phyloP scores from a whole-genome alignment of 2,797 vertebrate species.

The Pseudochirops corinnae region DNA sequence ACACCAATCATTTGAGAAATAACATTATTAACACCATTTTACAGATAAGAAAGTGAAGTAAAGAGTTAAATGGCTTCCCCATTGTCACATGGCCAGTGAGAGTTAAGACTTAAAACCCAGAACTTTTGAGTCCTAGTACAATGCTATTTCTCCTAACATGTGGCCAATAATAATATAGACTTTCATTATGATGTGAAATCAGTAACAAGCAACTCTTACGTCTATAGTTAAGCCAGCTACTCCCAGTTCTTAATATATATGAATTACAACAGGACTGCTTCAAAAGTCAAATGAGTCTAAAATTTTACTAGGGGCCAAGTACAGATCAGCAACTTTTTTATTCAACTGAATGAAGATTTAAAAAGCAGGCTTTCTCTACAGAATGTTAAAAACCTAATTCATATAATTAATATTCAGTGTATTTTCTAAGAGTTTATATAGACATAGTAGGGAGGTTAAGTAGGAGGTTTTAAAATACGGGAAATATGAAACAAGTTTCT shows the following conservation, averaged over 20 bases:
- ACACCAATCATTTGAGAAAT: not conserved
- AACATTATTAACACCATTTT: not conserved
- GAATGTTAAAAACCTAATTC: not conserved
- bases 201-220: not conserved
- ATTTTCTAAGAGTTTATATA: not conserved
- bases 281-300: not conserved
- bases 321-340: not conserved
- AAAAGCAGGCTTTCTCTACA: not conserved
- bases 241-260: not conserved
- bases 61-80: slow-evolving; percentile 1
- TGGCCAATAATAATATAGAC: not conserved
- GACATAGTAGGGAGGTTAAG: not conserved
- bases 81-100: not conserved
- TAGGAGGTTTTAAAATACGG: not conserved
- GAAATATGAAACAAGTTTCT: not conserved
- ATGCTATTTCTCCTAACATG: not conserved
- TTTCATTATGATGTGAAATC: not conserved
- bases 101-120: not conserved
- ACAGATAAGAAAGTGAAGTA: slow-evolving; percentile 46
- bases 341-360: not conserved
- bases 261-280: not conserved
- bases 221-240: not conserved
- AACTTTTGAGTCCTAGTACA: not conserved
- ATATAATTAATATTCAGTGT: not conserved
- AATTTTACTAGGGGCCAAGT: not conserved